Percentiles rank a stretch among this genome's conserved stretches.
These are phyloP conservation scores for Streptopelia turtur DNA, from an alignment of 2,797 vertebrate genomes.

Conservation along the genomic window DNA sequence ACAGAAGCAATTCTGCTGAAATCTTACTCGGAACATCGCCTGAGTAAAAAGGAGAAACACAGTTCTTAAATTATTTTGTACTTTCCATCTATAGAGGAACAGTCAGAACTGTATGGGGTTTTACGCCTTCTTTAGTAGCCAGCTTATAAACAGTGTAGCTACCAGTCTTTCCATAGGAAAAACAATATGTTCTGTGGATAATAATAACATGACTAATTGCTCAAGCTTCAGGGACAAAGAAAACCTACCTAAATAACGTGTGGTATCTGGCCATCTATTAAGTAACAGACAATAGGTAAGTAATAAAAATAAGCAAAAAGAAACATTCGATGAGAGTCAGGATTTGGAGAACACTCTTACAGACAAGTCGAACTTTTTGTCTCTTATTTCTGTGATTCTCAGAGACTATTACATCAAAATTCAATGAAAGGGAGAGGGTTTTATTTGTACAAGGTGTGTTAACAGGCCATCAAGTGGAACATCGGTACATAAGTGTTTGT, in stretches of 20 bases:
- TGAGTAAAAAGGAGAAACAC: constrained; percentile 74
- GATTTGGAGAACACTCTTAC: not conserved
- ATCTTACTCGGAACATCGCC: constrained; percentile 58
- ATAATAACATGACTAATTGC: constrained; percentile 4
- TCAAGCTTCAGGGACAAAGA: not conserved
- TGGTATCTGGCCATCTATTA: not conserved
- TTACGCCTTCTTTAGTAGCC: constrained; percentile 62
- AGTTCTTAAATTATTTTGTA: constrained; percentile 73
- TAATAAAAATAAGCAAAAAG: not conserved
- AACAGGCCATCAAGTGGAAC: not conserved
- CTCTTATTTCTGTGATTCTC: not conserved
- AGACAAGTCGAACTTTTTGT: not conserved
- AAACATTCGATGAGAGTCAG: not conserved
- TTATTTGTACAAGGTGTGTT: not conserved
- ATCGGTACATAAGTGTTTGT: not conserved
- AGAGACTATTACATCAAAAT: not conserved
- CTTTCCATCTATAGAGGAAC: constrained; percentile 69
- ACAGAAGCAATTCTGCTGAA: constrained; percentile 66
- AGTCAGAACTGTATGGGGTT: constrained; percentile 73
- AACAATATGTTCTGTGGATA: constrained; percentile 43
- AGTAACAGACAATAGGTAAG: not conserved
- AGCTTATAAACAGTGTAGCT: constrained; percentile 60
- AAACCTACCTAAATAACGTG: not conserved
- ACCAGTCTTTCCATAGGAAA: constrained; percentile 66
- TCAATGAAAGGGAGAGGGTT: not conserved